Conservation (phyloP, 2,113 vertebrate genomes). For the Camelus bactrianus region DNA sequence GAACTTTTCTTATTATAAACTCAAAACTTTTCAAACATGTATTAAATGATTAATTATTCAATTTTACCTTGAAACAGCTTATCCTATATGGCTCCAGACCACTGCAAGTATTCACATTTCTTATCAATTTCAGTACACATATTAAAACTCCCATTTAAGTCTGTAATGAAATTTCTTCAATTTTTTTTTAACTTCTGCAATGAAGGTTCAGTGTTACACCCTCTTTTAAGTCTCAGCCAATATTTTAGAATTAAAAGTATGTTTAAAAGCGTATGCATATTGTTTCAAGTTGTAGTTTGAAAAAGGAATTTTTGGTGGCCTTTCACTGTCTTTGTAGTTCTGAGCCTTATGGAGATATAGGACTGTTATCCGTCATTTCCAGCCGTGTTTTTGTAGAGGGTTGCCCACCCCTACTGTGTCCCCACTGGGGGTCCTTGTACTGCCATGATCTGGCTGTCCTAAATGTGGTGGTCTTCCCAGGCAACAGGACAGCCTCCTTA, state of each 20-base stretch:
- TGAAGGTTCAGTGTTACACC: not conserved
- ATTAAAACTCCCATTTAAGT: constrained; percentile 65
- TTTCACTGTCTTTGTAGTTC: not conserved
- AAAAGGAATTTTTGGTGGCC: not conserved
- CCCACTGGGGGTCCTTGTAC: not conserved
- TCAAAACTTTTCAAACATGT: constrained; percentile 64
- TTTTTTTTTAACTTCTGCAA: constrained; percentile 31
- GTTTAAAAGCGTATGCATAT: not conserved
- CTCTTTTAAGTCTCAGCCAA: not conserved
- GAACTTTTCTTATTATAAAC: constrained; percentile 74
- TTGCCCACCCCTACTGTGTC: not conserved
- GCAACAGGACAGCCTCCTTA: accelerated
- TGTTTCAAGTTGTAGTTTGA: not conserved
- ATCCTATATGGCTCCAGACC: constrained; percentile 47
- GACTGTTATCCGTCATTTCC: too few relatives aligned
- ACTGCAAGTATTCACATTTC: constrained; percentile 49
- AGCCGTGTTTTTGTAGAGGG: not conserved
- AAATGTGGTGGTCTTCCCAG: not conserved
- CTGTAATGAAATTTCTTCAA: constrained; percentile 62
- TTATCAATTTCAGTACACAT: constrained; percentile 66
- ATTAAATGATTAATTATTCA: constrained; percentile 80
- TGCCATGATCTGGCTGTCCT: not conserved
- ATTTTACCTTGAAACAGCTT: constrained; percentile 72
- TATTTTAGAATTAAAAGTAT: constrained; percentile 1
- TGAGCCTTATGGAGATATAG: not conserved